Conservation (phyloP, 2,888 invertebrate species). For the Tetranychus piercei region DNA sequence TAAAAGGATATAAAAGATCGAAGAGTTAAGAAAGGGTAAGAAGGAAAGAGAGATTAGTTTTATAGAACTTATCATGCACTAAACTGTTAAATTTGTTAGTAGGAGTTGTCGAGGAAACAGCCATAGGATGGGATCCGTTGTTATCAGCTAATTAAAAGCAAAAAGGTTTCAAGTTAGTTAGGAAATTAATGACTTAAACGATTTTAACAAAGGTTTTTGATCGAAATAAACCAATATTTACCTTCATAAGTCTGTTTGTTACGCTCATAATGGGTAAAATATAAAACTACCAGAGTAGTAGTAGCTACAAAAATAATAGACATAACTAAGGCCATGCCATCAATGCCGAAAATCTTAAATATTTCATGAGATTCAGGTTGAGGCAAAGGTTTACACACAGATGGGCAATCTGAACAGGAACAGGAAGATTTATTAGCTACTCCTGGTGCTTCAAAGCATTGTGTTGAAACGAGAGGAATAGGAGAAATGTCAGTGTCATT, state of each 20-base stretch:
- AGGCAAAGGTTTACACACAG: slow-evolving; percentile 22
- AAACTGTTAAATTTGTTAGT: background rate
- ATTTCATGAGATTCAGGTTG: slow-evolving; percentile 11
- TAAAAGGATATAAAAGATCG: too few species aligned
- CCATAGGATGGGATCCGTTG: slow-evolving; percentile 10
- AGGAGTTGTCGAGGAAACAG: background rate
- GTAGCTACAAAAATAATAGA: slow-evolving; percentile 21
- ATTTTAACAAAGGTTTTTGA: too few species aligned
- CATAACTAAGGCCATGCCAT: slow-evolving; percentile 23
- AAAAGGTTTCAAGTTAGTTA: background rate
- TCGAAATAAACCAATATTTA: background rate
- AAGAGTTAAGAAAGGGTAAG: background rate
- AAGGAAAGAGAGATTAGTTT: background rate
- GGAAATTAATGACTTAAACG: too few species aligned
- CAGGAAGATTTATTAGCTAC: slow-evolving; percentile 44
- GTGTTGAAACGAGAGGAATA: slow-evolving; percentile 18
- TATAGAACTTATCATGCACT: background rate
- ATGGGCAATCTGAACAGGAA: slow-evolving; percentile 27
- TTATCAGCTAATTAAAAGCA: background rate
- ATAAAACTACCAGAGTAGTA: slow-evolving; percentile 5
- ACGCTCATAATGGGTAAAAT: slow-evolving; percentile 3
- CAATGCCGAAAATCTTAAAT: slow-evolving; percentile 22
- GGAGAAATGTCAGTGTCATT: slow-evolving; percentile 12
- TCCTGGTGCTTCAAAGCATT: slow-evolving; percentile 21
- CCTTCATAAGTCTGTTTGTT: background rate